Evolutionary conservation across 2,113 vertebrate species (phyloP).

Genomic region (Heterochromis multidens): DNA sequence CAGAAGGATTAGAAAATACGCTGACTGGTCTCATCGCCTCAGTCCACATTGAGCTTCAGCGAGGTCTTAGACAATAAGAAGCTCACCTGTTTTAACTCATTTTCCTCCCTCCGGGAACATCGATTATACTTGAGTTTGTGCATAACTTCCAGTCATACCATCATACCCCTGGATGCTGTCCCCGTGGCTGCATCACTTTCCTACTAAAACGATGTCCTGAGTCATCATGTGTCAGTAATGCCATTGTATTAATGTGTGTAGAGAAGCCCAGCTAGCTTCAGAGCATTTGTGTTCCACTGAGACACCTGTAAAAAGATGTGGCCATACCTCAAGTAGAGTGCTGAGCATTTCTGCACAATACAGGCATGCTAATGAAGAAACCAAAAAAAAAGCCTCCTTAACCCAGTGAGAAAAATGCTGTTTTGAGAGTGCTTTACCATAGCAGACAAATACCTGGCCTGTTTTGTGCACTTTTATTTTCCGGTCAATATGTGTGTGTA

Average conservation of each 20-base stretch:
- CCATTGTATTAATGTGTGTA: background rate
- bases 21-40: background rate
- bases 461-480: background rate
- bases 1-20: background rate
- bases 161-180: too few relatives aligned
- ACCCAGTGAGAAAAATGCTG: background rate
- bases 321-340: background rate
- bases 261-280: background rate
- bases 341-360: background rate
- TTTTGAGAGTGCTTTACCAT: background rate
- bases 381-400: background rate
- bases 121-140: background rate
- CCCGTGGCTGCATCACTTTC: too few relatives aligned
- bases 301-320: background rate
- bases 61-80: background rate
- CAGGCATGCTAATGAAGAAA: background rate
- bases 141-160: background rate
- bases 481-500: background rate
- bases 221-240: background rate
- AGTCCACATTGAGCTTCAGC: background rate
- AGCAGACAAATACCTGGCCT: background rate
- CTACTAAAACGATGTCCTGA: background rate
- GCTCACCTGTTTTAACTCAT: background rate
- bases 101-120: background rate
- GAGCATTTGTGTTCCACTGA: background rate